phyloP scores from a whole-genome alignment of 1,140 invertebrate species.

The Cecropterus lyciades region DNA sequence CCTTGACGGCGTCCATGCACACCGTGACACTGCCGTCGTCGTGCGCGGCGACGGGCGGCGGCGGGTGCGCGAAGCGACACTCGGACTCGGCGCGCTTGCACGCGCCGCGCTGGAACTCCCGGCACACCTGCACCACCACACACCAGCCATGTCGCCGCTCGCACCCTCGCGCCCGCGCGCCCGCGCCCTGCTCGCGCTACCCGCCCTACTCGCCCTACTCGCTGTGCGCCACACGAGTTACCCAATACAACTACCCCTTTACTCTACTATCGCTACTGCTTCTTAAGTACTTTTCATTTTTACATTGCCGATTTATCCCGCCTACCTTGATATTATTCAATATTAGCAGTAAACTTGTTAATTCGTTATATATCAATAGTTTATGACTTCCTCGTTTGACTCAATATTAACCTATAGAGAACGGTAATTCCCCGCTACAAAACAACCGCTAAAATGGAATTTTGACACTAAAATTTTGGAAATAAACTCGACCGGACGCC shows the following conservation, averaged over 20 bases:
- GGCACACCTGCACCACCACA: slow-evolving; percentile 94
- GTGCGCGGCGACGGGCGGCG: slow-evolving; percentile 95
- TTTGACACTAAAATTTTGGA: slow-evolving; percentile 26
- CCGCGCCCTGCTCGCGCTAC: slow-evolving; percentile 32
- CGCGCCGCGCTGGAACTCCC: slow-evolving; percentile 98
- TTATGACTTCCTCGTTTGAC: neutral
- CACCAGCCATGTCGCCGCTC: slow-evolving; percentile 65
- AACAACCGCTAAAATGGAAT: neutral
- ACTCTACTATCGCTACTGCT: neutral
- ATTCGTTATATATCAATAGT: neutral
- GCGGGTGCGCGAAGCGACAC: slow-evolving; percentile 99
- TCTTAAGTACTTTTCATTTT: neutral
- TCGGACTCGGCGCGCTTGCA: slow-evolving; percentile 97
- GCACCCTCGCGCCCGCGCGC: slow-evolving; percentile 44
- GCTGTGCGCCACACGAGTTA: neutral
- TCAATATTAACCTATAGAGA: neutral
- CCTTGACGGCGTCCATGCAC: slow-evolving; percentile 99
- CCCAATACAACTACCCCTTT: neutral
- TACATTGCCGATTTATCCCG: neutral
- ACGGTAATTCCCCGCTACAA: neutral
- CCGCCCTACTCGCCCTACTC: slow-evolving; percentile 2
- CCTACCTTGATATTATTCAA: neutral
- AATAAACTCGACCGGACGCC: slow-evolving; percentile 72
- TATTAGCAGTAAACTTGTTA: neutral
- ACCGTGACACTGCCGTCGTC: slow-evolving; percentile 98